These are phyloP conservation scores for Lepus timidus DNA, from an alignment of 2,113 vertebrate genomes.

Conservation along the genomic window DNA sequence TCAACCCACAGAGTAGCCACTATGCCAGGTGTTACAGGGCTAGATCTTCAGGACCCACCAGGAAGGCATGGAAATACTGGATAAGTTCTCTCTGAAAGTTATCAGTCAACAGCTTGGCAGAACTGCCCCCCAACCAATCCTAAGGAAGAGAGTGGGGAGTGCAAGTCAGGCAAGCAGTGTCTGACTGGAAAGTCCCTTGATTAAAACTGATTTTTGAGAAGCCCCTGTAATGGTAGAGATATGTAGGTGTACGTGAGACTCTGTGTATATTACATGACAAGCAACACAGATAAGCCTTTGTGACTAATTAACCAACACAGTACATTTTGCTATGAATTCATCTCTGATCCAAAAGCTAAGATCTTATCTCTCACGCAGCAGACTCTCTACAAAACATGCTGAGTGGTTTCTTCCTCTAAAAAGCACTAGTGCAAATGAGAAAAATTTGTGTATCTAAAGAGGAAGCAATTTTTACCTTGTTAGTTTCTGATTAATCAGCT, in stretches of 20 bases:
- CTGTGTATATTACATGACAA: not conserved
- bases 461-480: constrained; percentile 59
- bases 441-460: constrained; percentile 24
- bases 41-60: not conserved
- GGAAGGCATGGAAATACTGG: not conserved
- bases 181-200: not conserved
- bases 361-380: not conserved
- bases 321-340: not conserved
- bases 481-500: constrained; percentile 59
- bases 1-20: not conserved
- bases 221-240: not conserved
- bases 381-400: not conserved
- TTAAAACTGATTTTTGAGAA: not conserved
- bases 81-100: not conserved
- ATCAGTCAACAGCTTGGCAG: not conserved
- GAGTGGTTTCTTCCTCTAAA: constrained; percentile 27
- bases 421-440: constrained; percentile 26
- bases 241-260: rapidly evolving
- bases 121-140: too few relatives aligned
- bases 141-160: not conserved
- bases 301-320: not conserved
- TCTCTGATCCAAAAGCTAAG: not conserved
- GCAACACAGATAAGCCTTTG: not conserved
- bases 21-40: too few relatives aligned
- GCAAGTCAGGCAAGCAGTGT: not conserved